Evolutionary conservation across 2,113 vertebrate species (phyloP).

Genomic region (Paramormyrops kingsleyae): DNA sequence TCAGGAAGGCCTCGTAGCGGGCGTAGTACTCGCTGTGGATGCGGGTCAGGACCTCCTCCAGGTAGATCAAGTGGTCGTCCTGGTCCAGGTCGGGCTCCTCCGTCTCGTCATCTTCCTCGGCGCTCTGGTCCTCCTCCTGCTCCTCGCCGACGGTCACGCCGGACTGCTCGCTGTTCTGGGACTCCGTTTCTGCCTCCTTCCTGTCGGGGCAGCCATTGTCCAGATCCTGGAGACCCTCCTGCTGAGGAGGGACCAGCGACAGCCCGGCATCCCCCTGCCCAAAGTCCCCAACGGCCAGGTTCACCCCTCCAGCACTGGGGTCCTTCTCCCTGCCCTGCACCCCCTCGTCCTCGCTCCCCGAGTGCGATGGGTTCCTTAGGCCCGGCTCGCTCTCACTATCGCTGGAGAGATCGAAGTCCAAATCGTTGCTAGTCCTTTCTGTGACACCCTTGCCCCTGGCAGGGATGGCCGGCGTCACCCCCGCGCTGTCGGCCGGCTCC

Average conservation of each 20-base stretch:
- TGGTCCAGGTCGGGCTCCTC: conserved; percentile 76
- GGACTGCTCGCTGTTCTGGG: conserved; percentile 91
- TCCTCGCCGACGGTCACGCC: conserved; percentile 83
- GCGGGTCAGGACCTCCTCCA: conserved; percentile 86
- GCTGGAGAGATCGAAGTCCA: conserved; percentile 86
- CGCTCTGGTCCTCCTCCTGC: conserved; percentile 78
- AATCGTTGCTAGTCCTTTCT: conserved; percentile 47
- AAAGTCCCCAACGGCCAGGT: neutral
- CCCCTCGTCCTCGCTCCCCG: conserved; percentile 62
- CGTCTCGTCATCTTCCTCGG: conserved; percentile 73
- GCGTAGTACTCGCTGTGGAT: conserved; percentile 86
- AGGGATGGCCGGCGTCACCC: conserved; percentile 18
- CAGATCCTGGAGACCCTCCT: conserved; percentile 61
- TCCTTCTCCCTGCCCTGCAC: conserved; percentile 47
- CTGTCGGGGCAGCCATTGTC: conserved; percentile 76
- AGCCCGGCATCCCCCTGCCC: neutral
- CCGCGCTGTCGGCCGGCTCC: conserved; percentile 19
- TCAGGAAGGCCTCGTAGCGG: conserved; percentile 74
- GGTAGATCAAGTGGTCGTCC: conserved; percentile 89
- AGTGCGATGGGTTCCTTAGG: conserved; percentile 55
- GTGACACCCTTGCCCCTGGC: conserved; percentile 29
- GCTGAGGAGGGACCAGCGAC: conserved; percentile 37
- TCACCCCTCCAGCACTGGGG: conserved; percentile 28
- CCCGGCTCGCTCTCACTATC: conserved; percentile 76
- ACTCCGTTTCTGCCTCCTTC: conserved; percentile 86